Percentiles rank a stretch among this genome's conserved stretches.
Evolutionary conservation across 1,140 invertebrate genomes (phyloP).

Genomic region (Armadillidium nasatum): DNA sequence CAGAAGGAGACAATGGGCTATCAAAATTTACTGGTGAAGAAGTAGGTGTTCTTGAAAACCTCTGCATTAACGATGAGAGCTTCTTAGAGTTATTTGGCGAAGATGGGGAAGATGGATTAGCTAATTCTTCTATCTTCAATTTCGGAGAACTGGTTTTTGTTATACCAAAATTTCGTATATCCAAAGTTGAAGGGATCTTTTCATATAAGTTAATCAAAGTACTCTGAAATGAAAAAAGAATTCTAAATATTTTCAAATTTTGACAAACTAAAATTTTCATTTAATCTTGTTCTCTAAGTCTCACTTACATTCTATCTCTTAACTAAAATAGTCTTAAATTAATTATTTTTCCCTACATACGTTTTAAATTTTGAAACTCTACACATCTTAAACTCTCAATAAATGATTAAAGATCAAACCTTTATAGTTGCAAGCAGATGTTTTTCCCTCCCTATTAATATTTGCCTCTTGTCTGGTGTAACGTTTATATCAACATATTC

Average conservation of each 20-base stretch:
- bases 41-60: slow-evolving; percentile 20
- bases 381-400: too few relatives aligned
- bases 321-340: too few relatives aligned
- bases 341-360: too few relatives aligned
- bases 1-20: not conserved
- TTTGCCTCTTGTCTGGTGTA: slow-evolving; percentile 90
- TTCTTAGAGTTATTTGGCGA: not conserved
- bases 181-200: slow-evolving; percentile 62
- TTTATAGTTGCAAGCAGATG: slow-evolving; percentile 54
- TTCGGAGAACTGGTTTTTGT: too few relatives aligned
- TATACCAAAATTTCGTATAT: slow-evolving; percentile 66
- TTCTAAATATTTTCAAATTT: too few relatives aligned
- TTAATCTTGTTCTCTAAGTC: too few relatives aligned
- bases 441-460: slow-evolving; percentile 85
- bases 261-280: too few relatives aligned
- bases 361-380: too few relatives aligned
- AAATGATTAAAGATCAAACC: slow-evolving; percentile 18
- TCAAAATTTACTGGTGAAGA: too few relatives aligned
- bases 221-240: slow-evolving; percentile 47
- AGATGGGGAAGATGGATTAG: not conserved
- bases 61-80: slow-evolving; percentile 30
- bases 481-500: slow-evolving; percentile 86
- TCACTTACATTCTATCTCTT: too few relatives aligned
- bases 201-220: slow-evolving; percentile 65
- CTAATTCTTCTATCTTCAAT: too few relatives aligned